A percentile compares a stretch with the other conserved stretches of the same genome.
These are phyloP conservation scores for Linepithema humile DNA, from an alignment of 1,140 invertebrate genomes.

Conservation along the genomic window DNA sequence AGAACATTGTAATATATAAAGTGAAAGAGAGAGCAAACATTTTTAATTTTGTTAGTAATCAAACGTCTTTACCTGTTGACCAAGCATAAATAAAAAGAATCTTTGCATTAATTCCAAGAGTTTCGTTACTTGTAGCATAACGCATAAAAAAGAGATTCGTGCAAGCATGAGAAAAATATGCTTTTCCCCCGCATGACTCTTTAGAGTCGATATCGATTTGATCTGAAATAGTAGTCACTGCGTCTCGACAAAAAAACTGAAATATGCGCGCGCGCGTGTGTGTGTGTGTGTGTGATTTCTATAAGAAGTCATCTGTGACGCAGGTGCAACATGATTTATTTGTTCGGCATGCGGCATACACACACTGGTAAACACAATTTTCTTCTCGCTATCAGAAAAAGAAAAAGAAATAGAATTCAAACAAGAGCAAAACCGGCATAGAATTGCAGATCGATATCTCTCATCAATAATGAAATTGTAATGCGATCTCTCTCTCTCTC, in stretches of 20 bases:
- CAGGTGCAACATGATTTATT: constrained; percentile 11
- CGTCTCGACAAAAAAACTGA: neutral
- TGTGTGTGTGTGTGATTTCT: neutral
- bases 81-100: too few relatives aligned
- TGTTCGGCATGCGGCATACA: neutral
- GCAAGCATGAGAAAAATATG: neutral
- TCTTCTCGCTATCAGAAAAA: neutral
- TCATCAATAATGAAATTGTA: neutral
- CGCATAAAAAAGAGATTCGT: neutral
- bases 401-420: constrained; percentile 1
- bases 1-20: too few relatives aligned
- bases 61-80: too few relatives aligned
- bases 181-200: neutral
- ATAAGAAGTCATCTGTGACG: constrained; percentile 17
- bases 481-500: neutral
- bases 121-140: too few relatives aligned
- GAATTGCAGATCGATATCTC: neutral
- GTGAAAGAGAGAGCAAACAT: too few relatives aligned
- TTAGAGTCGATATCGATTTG: neutral
- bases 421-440: neutral
- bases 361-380: constrained; percentile 14
- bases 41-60: too few relatives aligned
- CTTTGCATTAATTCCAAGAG: too few relatives aligned
- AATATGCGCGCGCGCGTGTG: neutral
- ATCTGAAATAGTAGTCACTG: neutral